Percentiles rank a stretch among this genome's conserved stretches.
These are phyloP conservation scores for Phocides pigmalion DNA, from an alignment of 1,140 invertebrate species.

Conservation along the genomic window DNA sequence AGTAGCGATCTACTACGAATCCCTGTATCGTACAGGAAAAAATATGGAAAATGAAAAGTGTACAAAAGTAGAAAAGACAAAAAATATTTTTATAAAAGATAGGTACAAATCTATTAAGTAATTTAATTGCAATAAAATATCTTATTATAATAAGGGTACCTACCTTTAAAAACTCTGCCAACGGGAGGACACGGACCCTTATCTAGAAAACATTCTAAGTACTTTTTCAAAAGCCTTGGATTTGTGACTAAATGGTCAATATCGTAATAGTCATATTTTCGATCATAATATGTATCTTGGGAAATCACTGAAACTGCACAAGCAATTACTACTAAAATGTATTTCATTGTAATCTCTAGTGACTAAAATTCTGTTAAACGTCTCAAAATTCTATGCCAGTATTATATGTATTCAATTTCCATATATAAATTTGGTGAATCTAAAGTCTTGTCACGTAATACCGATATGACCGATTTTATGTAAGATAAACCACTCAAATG, in stretches of 20 bases:
- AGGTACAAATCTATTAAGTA: no score
- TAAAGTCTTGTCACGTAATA: conserved; percentile 18
- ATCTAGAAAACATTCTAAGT: conserved; percentile 87
- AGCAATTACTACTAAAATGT: conserved; percentile 27
- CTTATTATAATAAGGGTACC: conserved; percentile 56
- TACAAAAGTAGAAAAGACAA: no score
- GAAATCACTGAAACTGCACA: conserved; percentile 29
- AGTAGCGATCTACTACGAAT: no score
- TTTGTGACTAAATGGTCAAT: conserved; percentile 87
- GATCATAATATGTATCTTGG: conserved; percentile 54
- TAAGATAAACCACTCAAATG: conserved; percentile 38
- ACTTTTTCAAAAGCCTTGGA: conserved; percentile 86
- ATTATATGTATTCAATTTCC: no score
- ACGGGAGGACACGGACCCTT: conserved; percentile 87
- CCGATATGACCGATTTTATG: conserved; percentile 20
- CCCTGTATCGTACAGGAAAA: no score
- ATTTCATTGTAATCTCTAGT: conserved; percentile 10
- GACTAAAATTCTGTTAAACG: no score
- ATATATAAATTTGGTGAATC: conserved; percentile 5
- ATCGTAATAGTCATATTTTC: conserved; percentile 85
- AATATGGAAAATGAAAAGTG: no score
- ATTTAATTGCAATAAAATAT: no score
- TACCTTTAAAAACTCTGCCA: conserved; percentile 88
- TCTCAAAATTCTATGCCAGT: no score
- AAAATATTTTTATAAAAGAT: no score